Conservation (phyloP, 2,113 vertebrate genomes). For the Myodes glareolus region DNA sequence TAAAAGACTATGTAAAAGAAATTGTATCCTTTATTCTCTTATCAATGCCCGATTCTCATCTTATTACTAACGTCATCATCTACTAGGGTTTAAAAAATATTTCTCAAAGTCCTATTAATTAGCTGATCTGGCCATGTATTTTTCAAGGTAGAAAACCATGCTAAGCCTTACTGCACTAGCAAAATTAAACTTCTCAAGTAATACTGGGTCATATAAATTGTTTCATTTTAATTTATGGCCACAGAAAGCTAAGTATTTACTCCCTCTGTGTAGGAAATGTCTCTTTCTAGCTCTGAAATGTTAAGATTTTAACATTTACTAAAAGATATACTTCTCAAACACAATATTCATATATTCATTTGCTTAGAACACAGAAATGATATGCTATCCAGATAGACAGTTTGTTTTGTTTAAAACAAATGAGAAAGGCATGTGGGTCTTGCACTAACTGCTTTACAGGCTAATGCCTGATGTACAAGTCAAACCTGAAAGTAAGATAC, state of each 20-base stretch:
- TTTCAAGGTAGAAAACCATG: conserved; percentile 54
- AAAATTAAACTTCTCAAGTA: conserved; percentile 56
- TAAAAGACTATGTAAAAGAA: conserved; percentile 19
- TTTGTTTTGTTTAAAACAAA: conserved; percentile 34
- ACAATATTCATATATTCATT: conserved; percentile 34
- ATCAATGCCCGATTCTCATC: not conserved
- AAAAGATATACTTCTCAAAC: conserved; percentile 25
- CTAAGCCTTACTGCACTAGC: conserved; percentile 27
- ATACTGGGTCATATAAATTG: not conserved
- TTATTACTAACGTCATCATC: not conserved
- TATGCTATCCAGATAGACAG: not conserved
- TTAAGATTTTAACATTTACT: conserved; percentile 50
- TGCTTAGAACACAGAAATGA: conserved; percentile 3
- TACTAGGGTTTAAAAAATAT: not conserved
- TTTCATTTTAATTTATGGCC: conserved; percentile 44
- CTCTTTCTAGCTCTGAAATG: conserved; percentile 53
- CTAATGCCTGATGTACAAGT: not conserved
- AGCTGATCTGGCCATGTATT: not conserved
- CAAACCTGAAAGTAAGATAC: conserved; percentile 48
- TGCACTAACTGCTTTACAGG: not conserved
- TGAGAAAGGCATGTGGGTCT: not conserved
- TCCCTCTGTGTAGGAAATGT: conserved; percentile 20
- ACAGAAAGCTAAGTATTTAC: conserved; percentile 37
- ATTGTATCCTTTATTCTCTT: not conserved
- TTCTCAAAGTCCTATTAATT: conserved; percentile 22